Conservation (phyloP, 2,888 invertebrate genomes). For the Nomada ruficornis region DNA sequence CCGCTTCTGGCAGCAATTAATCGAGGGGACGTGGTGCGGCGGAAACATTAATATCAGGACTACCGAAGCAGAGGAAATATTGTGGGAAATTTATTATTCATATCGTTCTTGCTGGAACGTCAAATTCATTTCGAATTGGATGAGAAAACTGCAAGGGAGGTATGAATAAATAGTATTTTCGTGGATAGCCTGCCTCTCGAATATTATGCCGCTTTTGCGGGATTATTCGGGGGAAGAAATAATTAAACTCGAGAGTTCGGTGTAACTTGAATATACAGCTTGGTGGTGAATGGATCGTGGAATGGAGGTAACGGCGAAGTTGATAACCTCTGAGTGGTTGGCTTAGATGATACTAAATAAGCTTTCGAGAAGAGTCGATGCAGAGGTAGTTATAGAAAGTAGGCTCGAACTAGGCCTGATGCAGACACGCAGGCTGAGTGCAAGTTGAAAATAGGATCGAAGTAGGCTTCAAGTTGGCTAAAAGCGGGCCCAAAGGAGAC, state of each 20-base stretch:
- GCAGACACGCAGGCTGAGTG: slow-evolving; percentile 10
- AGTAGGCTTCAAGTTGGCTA: slow-evolving; percentile 18
- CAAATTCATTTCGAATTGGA: too few relatives aligned
- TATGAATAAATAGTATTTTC: too few relatives aligned
- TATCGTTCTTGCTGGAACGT: too few relatives aligned
- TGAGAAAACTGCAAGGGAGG: too few relatives aligned
- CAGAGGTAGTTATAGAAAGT: not conserved
- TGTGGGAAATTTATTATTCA: too few relatives aligned
- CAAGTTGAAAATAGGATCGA: slow-evolving; percentile 25
- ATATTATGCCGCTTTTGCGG: too few relatives aligned
- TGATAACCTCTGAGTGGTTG: not conserved
- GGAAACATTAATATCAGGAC: not conserved
- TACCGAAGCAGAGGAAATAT: too few relatives aligned
- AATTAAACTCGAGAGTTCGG: not conserved
- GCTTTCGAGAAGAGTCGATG: slow-evolving; percentile 13
- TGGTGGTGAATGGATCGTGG: not conserved
- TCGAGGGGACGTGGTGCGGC: too few relatives aligned
- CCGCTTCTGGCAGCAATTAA: not conserved
- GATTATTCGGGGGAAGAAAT: not conserved
- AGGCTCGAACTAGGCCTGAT: slow-evolving; percentile 19
- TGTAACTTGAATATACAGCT: not conserved
- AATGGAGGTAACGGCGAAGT: not conserved
- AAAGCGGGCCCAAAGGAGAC: slow-evolving; percentile 11
- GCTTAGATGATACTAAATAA: not conserved
- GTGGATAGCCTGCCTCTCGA: too few relatives aligned